Conservation (phyloP, 2,113 vertebrate species). For the Paraplagusia blochii region DNA sequence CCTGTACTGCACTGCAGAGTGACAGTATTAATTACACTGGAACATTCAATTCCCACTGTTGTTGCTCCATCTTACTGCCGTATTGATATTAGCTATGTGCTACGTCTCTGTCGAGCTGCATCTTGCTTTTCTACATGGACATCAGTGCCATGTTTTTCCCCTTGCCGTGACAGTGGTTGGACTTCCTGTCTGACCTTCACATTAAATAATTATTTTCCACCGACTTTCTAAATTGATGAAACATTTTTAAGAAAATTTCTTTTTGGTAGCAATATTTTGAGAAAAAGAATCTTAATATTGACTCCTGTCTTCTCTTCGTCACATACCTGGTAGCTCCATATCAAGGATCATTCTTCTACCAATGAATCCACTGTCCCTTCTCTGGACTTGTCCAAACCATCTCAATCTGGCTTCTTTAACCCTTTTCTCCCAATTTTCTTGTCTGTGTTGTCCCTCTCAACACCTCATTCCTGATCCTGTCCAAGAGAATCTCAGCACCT, state of each 20-base stretch:
- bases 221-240: background rate
- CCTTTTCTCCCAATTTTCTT: no score
- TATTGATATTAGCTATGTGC: slow-evolving; percentile 13
- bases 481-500: no score
- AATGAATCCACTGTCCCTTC: no score
- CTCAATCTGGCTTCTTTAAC: no score
- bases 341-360: no score
- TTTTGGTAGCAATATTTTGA: no score
- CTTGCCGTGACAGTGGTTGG: background rate
- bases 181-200: slow-evolving; percentile 14
- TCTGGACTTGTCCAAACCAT: no score
- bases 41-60: slow-evolving; percentile 15
- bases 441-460: no score
- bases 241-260: background rate
- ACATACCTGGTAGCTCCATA: no score
- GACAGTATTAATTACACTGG: slow-evolving; percentile 12
- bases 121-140: background rate
- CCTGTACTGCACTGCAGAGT: slow-evolving; percentile 7
- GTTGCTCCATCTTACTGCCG: background rate
- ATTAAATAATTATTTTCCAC: background rate
- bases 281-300: no score
- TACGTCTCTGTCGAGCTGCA: background rate
- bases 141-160: slow-evolving; percentile 1
- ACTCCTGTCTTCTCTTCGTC: no score
- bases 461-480: no score